phyloP scores from a whole-genome alignment of 2,797 vertebrate genomes.

The Sandelia bainsii region DNA sequence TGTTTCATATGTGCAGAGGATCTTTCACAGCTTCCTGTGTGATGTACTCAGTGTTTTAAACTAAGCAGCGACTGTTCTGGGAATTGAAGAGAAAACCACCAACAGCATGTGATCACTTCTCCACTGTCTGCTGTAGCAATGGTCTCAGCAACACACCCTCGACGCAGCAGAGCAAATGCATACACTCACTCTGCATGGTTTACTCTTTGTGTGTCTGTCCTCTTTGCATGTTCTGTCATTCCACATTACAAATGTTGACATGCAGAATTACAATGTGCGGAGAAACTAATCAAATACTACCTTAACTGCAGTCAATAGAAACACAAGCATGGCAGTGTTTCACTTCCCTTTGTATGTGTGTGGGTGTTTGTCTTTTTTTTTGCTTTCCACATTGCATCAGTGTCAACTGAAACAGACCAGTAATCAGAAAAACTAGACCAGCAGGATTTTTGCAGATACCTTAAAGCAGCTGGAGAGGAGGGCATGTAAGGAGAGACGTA shows the following conservation, averaged over 20 bases:
- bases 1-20: neutral
- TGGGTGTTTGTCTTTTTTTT: neutral
- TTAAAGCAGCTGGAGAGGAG: neutral
- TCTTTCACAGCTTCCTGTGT: slow-evolving; percentile 5
- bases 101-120: slow-evolving; percentile 41
- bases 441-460: slow-evolving; percentile 22
- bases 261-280: neutral
- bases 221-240: neutral
- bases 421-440: slow-evolving; percentile 42
- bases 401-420: neutral
- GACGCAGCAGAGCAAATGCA: neutral
- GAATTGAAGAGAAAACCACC: slow-evolving; percentile 27
- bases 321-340: neutral
- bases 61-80: slow-evolving; percentile 1
- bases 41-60: slow-evolving; percentile 15
- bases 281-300: neutral
- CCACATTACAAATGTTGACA: neutral
- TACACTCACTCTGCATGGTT: neutral
- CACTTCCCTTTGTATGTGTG: neutral
- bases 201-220: neutral
- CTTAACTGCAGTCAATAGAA: neutral
- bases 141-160: neutral
- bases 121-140: slow-evolving; percentile 16
- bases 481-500: neutral
- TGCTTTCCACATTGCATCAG: neutral